Percentiles rank a stretch among this genome's conserved stretches.
These are phyloP conservation scores for Zosterops japonicus DNA, from an alignment of 2,113 vertebrate species.

Conservation along the genomic window DNA sequence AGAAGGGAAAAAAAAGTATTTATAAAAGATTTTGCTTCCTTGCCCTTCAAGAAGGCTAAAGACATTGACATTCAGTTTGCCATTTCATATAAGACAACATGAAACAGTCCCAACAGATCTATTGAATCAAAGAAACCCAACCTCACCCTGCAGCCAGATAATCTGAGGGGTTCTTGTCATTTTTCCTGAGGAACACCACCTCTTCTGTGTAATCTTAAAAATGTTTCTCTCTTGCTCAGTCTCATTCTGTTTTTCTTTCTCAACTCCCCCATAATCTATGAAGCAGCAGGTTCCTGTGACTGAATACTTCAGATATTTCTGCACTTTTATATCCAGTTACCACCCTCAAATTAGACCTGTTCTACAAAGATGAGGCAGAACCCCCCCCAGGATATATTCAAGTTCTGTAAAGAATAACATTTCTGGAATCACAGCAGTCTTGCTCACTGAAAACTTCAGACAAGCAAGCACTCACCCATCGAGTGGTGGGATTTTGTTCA, in stretches of 20 bases:
- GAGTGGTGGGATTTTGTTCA: neutral
- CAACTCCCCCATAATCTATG: neutral
- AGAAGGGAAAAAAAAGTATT: neutral
- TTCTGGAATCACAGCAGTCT: neutral
- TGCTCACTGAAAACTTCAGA: neutral
- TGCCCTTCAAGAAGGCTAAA: neutral
- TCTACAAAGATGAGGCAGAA: neutral
- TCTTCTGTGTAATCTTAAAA: neutral
- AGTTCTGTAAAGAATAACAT: neutral
- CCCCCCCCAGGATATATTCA: neutral
- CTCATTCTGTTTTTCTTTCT: neutral
- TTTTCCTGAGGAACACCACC: neutral
- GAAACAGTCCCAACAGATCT: neutral
- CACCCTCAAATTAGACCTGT: neutral
- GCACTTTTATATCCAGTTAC: neutral
- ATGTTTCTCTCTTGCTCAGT: neutral
- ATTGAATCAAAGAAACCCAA: neutral
- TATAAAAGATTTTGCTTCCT: neutral
- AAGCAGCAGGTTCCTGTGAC: neutral
- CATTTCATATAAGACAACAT: neutral
- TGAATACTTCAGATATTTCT: slow-evolving; percentile 14
- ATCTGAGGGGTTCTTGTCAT: neutral
- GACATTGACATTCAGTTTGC: neutral
- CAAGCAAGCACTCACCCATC: neutral
- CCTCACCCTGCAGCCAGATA: neutral